These are phyloP conservation scores for Rutpela maculata DNA, from an alignment of 2,888 invertebrate genomes.

Conservation along the genomic window DNA sequence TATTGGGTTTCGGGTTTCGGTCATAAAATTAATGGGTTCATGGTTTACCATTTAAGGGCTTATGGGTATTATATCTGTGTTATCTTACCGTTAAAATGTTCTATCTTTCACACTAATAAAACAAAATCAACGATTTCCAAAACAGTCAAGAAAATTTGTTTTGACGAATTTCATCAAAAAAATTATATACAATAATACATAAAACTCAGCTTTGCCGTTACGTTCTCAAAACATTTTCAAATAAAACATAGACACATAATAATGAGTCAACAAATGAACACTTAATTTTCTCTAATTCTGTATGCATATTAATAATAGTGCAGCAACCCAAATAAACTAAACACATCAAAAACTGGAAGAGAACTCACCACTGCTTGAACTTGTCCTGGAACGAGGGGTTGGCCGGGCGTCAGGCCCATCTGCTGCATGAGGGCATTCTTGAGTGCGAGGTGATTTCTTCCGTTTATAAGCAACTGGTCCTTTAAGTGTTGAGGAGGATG, in stretches of 20 bases:
- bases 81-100: no score
- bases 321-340: conserved; percentile 29
- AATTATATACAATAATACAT: no score
- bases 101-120: no score
- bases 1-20: no score
- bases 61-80: no score
- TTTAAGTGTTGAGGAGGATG: conserved; percentile 99
- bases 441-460: conserved; percentile 98
- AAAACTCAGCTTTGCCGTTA: no score
- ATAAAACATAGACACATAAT: neutral
- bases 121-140: neutral
- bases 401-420: conserved; percentile 94
- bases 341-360: neutral
- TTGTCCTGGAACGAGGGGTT: conserved; percentile 93
- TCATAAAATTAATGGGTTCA: no score
- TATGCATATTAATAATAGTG: conserved; percentile 27
- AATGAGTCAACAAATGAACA: neutral
- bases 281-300: conserved; percentile 21
- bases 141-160: neutral
- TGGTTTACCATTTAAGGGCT: no score
- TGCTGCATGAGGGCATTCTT: conserved; percentile 99
- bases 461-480: conserved; percentile 99
- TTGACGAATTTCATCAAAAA: neutral
- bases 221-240: neutral
- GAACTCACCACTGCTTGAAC: conserved; percentile 93